Conservation (phyloP, 1,140 invertebrate species). For the Bombus turneri region DNA sequence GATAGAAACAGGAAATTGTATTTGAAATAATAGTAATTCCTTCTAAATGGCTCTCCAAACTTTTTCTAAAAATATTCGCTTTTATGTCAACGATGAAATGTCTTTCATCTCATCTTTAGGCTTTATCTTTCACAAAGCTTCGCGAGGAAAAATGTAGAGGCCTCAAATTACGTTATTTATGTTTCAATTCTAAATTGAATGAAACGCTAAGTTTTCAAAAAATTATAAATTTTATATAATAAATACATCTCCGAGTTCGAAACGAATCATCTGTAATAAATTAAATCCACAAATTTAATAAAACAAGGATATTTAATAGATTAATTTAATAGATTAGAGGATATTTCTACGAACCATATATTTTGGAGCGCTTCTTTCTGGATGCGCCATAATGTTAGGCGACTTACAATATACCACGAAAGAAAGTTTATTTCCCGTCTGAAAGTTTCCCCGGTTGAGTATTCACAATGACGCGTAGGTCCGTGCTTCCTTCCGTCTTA, state of each 20-base stretch:
- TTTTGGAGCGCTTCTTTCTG: background rate
- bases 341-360: background rate
- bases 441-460: constrained; percentile 49
- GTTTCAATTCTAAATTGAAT: too few species aligned
- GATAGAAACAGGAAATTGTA: background rate
- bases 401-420: constrained; percentile 42
- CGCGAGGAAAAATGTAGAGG: too few species aligned
- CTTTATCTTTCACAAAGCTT: too few species aligned
- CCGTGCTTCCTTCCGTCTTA: constrained; percentile 50
- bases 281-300: background rate
- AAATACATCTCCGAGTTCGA: background rate
- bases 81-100: background rate
- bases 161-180: too few species aligned
- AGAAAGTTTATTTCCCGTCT: constrained; percentile 63
- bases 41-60: too few species aligned
- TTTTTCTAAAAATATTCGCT: background rate
- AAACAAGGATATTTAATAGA: too few species aligned
- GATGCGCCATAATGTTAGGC: constrained; percentile 39
- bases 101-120: too few species aligned
- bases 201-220: background rate
- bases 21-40: too few species aligned
- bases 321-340: too few species aligned
- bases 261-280: background rate
- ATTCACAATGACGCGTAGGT: constrained; percentile 49
- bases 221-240: background rate